Evolutionary conservation across 2,113 vertebrate genomes (phyloP).

Genomic region (Hippotragus niger): DNA sequence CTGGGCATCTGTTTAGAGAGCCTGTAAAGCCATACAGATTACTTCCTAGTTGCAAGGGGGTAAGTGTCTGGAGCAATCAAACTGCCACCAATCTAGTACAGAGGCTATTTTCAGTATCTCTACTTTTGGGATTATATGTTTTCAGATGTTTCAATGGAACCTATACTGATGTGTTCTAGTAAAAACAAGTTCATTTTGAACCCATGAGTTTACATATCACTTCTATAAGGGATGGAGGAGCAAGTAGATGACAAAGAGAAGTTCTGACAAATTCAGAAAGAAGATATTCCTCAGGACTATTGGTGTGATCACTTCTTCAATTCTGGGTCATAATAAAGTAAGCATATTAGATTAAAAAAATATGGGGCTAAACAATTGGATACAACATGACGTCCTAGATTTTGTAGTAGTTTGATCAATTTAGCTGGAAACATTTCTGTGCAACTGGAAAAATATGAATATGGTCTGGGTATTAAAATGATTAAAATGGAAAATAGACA

Average conservation of each 20-base stretch:
- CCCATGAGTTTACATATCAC: accelerated
- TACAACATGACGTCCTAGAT: not conserved
- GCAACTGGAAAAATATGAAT: not conserved
- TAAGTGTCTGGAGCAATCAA: accelerated
- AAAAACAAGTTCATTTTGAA: not conserved
- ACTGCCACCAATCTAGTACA: too few relatives aligned
- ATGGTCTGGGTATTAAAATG: not conserved
- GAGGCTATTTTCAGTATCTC: not conserved
- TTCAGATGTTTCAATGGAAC: not conserved
- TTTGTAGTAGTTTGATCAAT: not conserved
- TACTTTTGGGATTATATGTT: not conserved
- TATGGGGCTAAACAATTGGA: not conserved
- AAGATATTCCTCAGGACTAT: not conserved
- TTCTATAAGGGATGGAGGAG: not conserved
- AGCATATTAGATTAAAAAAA: not conserved
- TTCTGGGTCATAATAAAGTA: not conserved
- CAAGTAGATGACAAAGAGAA: not conserved
- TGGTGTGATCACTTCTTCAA: not conserved
- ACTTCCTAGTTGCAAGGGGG: not conserved
- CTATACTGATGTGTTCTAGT: not conserved
- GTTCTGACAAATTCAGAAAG: not conserved
- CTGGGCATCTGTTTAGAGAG: not conserved
- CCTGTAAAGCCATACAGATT: not conserved
- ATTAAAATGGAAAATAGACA: not conserved
- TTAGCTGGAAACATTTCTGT: not conserved